These are phyloP conservation scores for Octodon degus DNA, from an alignment of 2,113 vertebrate species.

Conservation along the genomic window DNA sequence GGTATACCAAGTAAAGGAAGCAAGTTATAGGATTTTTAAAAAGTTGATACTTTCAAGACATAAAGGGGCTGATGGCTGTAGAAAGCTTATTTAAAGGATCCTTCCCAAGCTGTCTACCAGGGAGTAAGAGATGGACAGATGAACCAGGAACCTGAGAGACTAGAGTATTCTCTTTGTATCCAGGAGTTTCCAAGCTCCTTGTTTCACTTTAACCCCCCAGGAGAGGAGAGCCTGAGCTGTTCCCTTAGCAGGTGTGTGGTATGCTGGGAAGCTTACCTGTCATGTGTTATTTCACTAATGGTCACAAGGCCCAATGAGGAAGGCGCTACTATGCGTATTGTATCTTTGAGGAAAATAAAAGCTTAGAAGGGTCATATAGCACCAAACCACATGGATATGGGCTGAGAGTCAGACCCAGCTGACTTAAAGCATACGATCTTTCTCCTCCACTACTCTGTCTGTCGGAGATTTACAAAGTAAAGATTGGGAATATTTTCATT, in stretches of 20 bases:
- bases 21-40: background rate
- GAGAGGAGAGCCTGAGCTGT: background rate
- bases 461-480: slow-evolving; percentile 25
- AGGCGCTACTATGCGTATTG: background rate
- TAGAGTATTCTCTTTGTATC: background rate
- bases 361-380: background rate
- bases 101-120: background rate
- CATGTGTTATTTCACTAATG: background rate
- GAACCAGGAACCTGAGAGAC: background rate
- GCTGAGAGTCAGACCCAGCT: slow-evolving; percentile 17
- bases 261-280: background rate
- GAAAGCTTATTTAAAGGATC: background rate
- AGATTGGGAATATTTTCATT: slow-evolving; percentile 13
- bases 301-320: background rate
- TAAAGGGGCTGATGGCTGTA: background rate
- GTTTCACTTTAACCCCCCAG: background rate
- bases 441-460: background rate
- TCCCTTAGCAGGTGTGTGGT: background rate
- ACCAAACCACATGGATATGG: background rate
- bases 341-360: slow-evolving; percentile 10
- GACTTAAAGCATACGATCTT: background rate
- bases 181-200: background rate
- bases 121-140: background rate
- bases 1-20: slow-evolving; percentile 6
- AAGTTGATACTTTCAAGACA: background rate